Conservation (phyloP, 92 coral and sea anemone genomes). For the Paramuricea clavata region DNA sequence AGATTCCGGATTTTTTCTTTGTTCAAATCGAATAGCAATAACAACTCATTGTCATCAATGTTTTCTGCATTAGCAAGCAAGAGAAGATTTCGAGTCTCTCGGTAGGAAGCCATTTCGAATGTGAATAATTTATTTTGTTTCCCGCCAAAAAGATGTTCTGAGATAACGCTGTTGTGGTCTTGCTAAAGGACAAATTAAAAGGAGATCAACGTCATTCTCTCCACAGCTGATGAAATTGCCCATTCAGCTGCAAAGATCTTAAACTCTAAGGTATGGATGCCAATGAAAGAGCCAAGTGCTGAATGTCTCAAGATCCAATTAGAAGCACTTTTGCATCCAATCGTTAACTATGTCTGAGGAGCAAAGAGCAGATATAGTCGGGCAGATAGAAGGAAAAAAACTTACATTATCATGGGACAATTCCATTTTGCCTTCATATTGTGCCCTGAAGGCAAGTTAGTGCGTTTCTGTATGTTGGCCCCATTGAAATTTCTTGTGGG, state of each 20-base stretch:
- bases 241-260: conserved; percentile 57
- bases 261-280: conserved; percentile 58
- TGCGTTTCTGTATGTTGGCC: too few relatives aligned
- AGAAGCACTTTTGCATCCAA: conserved; percentile 36
- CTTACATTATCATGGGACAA: too few relatives aligned
- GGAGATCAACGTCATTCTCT: too few relatives aligned
- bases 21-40: conserved; percentile 16
- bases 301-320: conserved; percentile 55
- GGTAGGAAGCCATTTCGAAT: conserved; percentile 25
- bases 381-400: too few relatives aligned
- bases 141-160: too few relatives aligned
- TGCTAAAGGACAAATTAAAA: too few relatives aligned
- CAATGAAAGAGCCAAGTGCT: conserved; percentile 51
- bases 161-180: too few relatives aligned
- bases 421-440: too few relatives aligned
- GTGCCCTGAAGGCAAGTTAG: too few relatives aligned
- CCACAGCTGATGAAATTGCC: conserved; percentile 56
- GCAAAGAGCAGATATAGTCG: conserved; percentile 23
- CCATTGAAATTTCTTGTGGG: too few relatives aligned
- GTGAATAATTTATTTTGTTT: background rate
- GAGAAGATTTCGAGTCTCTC: conserved; percentile 13
- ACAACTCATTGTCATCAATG: conserved; percentile 14
- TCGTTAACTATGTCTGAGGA: conserved; percentile 6
- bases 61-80: background rate
- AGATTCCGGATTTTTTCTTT: conserved; percentile 1